phyloP scores from a whole-genome alignment of 2,113 vertebrate species.

The Trochalopteron elliotii region DNA sequence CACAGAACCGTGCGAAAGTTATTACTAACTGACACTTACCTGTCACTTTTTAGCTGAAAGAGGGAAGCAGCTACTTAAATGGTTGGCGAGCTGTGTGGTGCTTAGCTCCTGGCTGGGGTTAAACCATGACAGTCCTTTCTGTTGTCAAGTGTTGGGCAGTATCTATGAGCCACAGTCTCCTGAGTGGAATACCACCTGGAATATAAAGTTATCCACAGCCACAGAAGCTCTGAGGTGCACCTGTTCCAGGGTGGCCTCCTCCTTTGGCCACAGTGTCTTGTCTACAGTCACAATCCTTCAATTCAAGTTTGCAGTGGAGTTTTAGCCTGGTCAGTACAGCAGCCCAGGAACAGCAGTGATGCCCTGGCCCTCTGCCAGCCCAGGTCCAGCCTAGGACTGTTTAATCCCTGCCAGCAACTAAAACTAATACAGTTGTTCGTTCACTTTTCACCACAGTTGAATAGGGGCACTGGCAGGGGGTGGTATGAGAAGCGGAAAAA shows the following conservation, averaged over 20 bases:
- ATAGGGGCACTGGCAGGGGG: too few species aligned
- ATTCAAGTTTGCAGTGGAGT: rapidly evolving
- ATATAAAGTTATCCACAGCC: background rate
- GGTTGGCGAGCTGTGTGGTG: background rate
- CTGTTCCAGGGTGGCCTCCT: background rate
- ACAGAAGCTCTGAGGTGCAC: background rate
- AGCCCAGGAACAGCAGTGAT: background rate
- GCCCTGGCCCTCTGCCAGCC: background rate
- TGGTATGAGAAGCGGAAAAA: background rate
- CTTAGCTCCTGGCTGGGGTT: background rate
- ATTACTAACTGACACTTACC: background rate
- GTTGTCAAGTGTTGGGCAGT: too few species aligned
- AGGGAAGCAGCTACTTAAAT: background rate
- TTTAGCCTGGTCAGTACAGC: background rate
- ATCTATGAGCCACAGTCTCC: background rate
- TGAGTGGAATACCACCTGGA: background rate
- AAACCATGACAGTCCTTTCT: background rate
- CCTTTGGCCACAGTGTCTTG: background rate
- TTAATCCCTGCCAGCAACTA: background rate
- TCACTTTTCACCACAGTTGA: too few species aligned
- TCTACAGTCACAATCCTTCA: background rate
- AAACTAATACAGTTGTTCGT: background rate
- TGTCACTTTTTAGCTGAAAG: background rate
- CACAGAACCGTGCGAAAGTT: background rate
- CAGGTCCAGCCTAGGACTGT: background rate